Base-by-base conservation (phyloP, 2,888 invertebrate species). In the Chaetogeoica ovagalla region DNA sequence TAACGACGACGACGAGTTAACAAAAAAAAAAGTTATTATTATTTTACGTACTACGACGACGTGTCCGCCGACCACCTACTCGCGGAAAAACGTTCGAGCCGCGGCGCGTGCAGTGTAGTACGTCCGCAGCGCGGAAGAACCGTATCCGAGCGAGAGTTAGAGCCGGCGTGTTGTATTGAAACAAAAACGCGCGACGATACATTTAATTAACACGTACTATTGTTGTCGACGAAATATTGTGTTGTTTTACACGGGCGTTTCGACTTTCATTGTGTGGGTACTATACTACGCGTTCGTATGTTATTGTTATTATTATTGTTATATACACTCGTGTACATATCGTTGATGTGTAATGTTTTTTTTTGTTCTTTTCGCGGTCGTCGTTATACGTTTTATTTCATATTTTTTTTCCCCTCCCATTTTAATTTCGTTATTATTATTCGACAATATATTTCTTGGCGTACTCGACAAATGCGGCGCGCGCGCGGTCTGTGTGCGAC, bases 201-300 rank as follows among this genome's bases (percentile, higher is more conserved):
- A 39, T 79, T 79, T 79, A 79, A 79, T 79, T 71, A 79, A 79
- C 79, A 70, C 79, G 69, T 69, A 52, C 70, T 37, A 70, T 79
- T 79, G 79, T 79, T 63, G 48, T 15, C 52, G 37, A 37, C 9
- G 48, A 37, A 79, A 70, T 71, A 23, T 71, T 9, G 43, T 43
- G 43, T 7, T 6, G 5, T 7, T 70, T 79, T 63, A 70, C 70
- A 76, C 70, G 70, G 39, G 70, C 59, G 77, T 77, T 77, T 77
- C 77, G 59, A 39, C 48, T 77, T 77, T 77, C 77, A 77, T 77
- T 77, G 77, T 77, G 71, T 69, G n/a, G 11, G 43, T 43, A 9
- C n/a, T 72, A 62, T 21, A 30, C 13, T 7, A 30, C 30, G 62
- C 72, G 60, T 60, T 62, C 60, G 76, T 37, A 39, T 43, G 21